These are phyloP conservation scores for Siderastrea radians DNA, from an alignment of 92 coral and sea anemone species.

Conservation along the genomic window DNA sequence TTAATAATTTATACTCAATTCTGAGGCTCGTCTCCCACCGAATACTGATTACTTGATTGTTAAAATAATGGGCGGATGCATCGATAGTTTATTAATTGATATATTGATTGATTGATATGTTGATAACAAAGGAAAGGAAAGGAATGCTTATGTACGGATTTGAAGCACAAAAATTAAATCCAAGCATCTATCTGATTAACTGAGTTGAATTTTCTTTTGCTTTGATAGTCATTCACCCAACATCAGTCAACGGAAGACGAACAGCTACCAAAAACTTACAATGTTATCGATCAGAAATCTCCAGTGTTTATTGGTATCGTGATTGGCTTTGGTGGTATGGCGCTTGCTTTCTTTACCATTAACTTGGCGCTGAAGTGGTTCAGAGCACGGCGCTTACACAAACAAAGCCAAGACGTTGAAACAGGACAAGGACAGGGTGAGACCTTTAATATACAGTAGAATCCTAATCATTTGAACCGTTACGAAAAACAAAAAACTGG, in stretches of 20 bases:
- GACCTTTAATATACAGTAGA: too few species aligned
- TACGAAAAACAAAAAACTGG: too few species aligned
- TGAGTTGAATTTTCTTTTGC: neutral
- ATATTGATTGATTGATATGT: too few species aligned
- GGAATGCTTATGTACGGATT: too few species aligned
- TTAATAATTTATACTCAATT: too few species aligned
- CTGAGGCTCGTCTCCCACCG: too few species aligned
- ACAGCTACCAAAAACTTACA: neutral
- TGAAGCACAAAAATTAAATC: too few species aligned
- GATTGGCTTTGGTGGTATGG: neutral
- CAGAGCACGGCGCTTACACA: neutral
- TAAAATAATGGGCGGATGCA: too few species aligned
- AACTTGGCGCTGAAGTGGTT: neutral
- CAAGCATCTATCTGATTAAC: neutral
- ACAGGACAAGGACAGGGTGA: neutral
- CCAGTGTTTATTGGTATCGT: neutral
- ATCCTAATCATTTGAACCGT: too few species aligned
- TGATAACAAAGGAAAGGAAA: too few species aligned
- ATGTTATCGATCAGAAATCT: neutral
- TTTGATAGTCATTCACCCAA: neutral
- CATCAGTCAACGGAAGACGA: neutral
- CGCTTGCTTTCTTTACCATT: neutral
- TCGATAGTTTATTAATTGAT: too few species aligned
- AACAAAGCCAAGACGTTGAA: neutral
- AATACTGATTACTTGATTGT: too few species aligned